These are phyloP conservation scores for Trachymyrmex septentrionalis DNA, from an alignment of 1,140 invertebrate genomes.

Conservation along the genomic window DNA sequence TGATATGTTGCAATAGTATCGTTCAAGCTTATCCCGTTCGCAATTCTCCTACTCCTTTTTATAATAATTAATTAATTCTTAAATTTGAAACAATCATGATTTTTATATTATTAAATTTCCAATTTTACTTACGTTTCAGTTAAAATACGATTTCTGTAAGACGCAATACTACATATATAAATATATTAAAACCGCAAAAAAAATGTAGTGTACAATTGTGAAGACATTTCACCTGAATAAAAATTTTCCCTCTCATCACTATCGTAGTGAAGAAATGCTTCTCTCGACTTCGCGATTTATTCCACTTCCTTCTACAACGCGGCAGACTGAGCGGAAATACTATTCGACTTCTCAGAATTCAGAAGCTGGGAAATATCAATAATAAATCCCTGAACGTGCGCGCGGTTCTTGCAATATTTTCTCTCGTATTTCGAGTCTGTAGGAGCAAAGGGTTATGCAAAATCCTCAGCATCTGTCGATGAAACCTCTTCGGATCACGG, in stretches of 20 bases:
- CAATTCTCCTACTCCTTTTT: no score
- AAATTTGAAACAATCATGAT: no score
- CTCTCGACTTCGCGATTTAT: slow-evolving; percentile 46
- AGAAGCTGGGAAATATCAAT: slow-evolving; percentile 62
- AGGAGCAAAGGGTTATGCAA: slow-evolving; percentile 72
- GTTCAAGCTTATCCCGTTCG: no score
- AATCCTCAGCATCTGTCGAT: slow-evolving; percentile 76
- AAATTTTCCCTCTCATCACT: slow-evolving; percentile 24
- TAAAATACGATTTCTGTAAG: no score
- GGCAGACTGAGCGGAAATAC: slow-evolving; percentile 53
- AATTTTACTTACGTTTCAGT: no score
- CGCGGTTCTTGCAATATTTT: slow-evolving; percentile 69
- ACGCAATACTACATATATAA: not conserved
- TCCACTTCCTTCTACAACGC: slow-evolving; percentile 27
- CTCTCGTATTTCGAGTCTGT: slow-evolving; percentile 58
- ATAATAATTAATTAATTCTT: no score
- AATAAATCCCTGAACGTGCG: slow-evolving; percentile 49
- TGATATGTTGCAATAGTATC: no score
- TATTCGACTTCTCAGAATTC: slow-evolving; percentile 50
- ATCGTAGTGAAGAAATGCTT: slow-evolving; percentile 21
- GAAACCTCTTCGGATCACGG: slow-evolving; percentile 68
- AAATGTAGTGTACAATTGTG: not conserved
- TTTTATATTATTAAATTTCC: no score
- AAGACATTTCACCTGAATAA: not conserved
- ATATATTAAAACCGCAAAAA: not conserved